Conservation (phyloP, 2,113 vertebrate species). For the Ia io region DNA sequence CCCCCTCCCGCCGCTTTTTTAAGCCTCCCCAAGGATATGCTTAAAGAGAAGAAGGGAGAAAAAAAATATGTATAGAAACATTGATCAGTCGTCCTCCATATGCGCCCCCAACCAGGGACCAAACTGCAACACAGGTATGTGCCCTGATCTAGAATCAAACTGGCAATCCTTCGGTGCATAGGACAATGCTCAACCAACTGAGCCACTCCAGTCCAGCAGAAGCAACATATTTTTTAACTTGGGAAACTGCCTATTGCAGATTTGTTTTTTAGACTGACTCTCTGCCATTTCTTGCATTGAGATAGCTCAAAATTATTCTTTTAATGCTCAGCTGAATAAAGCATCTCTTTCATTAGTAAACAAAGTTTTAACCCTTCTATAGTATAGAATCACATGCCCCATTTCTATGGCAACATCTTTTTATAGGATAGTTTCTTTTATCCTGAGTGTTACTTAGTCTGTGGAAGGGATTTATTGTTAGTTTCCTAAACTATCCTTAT, state of each 20-base stretch:
- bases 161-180: neutral
- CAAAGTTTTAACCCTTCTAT: neutral
- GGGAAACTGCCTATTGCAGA: neutral
- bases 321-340: neutral
- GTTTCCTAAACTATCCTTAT: neutral
- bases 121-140: neutral
- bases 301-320: neutral
- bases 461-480: neutral
- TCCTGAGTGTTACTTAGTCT: neutral
- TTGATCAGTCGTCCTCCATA: neutral
- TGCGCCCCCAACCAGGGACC: neutral
- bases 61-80: neutral
- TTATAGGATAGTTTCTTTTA: neutral
- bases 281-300: neutral
- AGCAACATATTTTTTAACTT: neutral
- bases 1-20: neutral
- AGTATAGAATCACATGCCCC: neutral
- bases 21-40: neutral
- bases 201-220: neutral
- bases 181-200: neutral
- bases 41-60: neutral
- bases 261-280: neutral
- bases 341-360: neutral
- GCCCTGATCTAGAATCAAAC: neutral
- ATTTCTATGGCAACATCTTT: conserved; percentile 3